Evolutionary conservation across 2,888 invertebrate species (phyloP), one percentile per base, ranked within the genome.

Genomic region (Lithophane ornitopus): DNA sequence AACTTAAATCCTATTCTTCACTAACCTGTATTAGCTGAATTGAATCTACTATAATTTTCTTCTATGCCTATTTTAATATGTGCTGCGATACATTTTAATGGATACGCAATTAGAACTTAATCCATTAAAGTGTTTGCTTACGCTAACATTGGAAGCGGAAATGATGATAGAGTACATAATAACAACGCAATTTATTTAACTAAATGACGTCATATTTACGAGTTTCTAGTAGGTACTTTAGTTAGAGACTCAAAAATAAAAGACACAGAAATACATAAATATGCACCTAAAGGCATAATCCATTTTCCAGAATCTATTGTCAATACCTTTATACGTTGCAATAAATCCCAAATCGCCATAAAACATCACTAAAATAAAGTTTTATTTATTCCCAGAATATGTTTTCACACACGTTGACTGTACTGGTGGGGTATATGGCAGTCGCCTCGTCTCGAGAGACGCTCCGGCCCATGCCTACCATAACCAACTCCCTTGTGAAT

Each of bases 401-500:
- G 89, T 58, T 90, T 80, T 61, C 79, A 3, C 75, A 80, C 44
- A 52, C 87, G 14, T 59, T 92, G 6, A 54, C 85, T 1, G 67
- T 88, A 12, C 65, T 93, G 41, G 41, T 92, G 65, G 76, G 88
- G n/a, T 88, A 80, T 63, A 52, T 92, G 76, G 88, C 89, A 0
- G 69, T 86, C 34, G 90, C 79, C 34, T 82, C 82, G 26, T 84
- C 88, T 52, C 88, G 92, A 7, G 94, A 93, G 54, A n/a, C 86
- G 16, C 80, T 81, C 26, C 94, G 91, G 72, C 82, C 93, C 1
- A 78, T 92, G 58, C 95, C 95, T 0, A 89, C 92, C 9, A 93
- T 96, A 74, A 92, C 93, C 73, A 93, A 94, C 81, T 96, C 96
- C 16, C 87, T 96, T 14, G 93, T 96, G 54, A 96, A 96, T 81